Percentiles rank a stretch among this genome's conserved stretches.
Evolutionary conservation across 2,888 invertebrate genomes (phyloP).

Genomic region (Hedychridium roseum): DNA sequence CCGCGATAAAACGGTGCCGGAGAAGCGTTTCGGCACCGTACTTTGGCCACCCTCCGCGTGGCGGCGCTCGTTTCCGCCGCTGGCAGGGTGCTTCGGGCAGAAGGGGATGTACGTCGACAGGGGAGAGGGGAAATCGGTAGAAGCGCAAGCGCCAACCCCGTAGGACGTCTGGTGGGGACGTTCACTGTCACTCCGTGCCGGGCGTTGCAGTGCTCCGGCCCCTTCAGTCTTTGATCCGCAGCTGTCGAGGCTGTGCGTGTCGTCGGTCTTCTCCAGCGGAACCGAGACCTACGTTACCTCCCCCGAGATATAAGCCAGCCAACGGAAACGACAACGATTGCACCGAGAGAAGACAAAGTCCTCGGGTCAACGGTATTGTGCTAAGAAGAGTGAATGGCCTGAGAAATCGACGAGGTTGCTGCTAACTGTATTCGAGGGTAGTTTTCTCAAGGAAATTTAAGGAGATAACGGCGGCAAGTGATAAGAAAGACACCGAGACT

Average conservation of each 20-base stretch:
- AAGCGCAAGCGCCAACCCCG: slow-evolving; percentile 45
- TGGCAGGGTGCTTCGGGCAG: slow-evolving; percentile 14
- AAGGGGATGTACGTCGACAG: not conserved
- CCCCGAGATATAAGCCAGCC: too few species aligned
- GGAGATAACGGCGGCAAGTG: too few species aligned
- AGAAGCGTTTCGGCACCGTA: too few species aligned
- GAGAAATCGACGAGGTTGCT: too few species aligned
- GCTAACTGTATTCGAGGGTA: slow-evolving; percentile 7
- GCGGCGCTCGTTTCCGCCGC: slow-evolving; percentile 41
- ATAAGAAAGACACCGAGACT: too few species aligned
- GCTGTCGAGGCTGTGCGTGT: slow-evolving; percentile 39
- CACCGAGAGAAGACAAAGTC: too few species aligned
- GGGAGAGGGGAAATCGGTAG: slow-evolving; percentile 4
- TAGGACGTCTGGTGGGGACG: slow-evolving; percentile 46
- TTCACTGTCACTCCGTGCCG: slow-evolving; percentile 59
- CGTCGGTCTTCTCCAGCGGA: slow-evolving; percentile 17
- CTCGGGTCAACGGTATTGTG: too few species aligned
- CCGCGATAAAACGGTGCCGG: too few species aligned
- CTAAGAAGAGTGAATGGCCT: too few species aligned
- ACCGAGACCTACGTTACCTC: too few species aligned
- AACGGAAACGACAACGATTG: too few species aligned
- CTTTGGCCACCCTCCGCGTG: slow-evolving; percentile 38
- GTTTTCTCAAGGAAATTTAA: too few species aligned
- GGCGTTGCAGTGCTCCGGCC: slow-evolving; percentile 54
- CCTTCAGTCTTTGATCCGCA: slow-evolving; percentile 55